Evolutionary conservation across 2,113 vertebrate species (phyloP), one percentile per base, ranked within the genome.

Genomic region (Pygoscelis antarcticus): DNA sequence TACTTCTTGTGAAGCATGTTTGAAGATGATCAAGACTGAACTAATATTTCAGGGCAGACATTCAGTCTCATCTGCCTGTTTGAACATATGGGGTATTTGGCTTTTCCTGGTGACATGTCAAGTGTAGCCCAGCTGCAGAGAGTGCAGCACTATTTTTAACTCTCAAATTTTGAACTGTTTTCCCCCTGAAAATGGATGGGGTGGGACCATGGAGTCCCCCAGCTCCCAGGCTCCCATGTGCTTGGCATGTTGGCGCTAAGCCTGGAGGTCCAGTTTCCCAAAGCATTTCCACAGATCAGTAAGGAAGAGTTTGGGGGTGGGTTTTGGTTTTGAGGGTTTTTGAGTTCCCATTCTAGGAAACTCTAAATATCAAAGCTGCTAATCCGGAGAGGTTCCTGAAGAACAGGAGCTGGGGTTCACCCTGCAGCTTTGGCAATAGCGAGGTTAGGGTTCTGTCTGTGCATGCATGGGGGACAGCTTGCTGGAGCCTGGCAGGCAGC

Each of bases 381-480:
- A 6, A 23, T n/a, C 25, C 55, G 32, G 47, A 47, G n/a, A 52
- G 32, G 49, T 38, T 70, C 15, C 34, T 29, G 89, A 47, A 47
- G 83, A 74, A 3, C 38, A 42, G 83, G 65, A 79, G 32, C 10
- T 65, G 54, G n/a, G 51, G 38, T 10, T 95, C 27, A 40, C 11
- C 34, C 15, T 27, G 12, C 71, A 71, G 32, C 80, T 60, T 11
- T 64, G 72, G 52, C n/a, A 34, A 3, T 3, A 2, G 58, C 1
- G 1, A 36, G 58, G 15, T 1, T 10, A 16, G 69, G 29, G 42
- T 57, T 42, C 11, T 0, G 5, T 55, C 26, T 0, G 2, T 2
- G 6, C 1, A 1, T 5, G 18, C 0, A 0, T 0, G 0, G 26
- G 61, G 61, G 80, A 4, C 2, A 1, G 25, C 30, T 16, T 13